Evolutionary conservation across 2,797 vertebrate genomes (phyloP).

Genomic region (Myiotriccus ornatus): DNA sequence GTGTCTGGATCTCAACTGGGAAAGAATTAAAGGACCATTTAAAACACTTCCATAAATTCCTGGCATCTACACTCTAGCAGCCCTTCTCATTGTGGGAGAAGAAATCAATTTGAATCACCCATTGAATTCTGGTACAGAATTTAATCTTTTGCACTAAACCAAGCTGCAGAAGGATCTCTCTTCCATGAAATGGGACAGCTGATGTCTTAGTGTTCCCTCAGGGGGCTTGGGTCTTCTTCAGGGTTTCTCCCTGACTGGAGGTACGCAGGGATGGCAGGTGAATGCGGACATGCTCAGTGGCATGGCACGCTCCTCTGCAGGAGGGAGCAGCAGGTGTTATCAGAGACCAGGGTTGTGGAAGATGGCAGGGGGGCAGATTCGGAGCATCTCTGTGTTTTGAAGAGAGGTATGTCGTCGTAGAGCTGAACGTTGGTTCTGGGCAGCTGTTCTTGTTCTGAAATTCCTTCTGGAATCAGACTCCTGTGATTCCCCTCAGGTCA

Average conservation of each 20-base stretch:
- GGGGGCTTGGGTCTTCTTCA: background rate
- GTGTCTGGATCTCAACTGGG: background rate
- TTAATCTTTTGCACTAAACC: background rate
- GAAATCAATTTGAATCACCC: background rate
- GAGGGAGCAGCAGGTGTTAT: background rate
- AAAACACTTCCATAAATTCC: background rate
- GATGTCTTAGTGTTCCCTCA: background rate
- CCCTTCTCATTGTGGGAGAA: background rate
- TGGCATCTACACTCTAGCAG: background rate
- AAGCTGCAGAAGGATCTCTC: background rate
- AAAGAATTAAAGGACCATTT: background rate
- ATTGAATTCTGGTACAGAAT: background rate
- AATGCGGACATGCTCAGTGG: background rate
- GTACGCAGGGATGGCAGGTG: background rate
- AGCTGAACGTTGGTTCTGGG: background rate
- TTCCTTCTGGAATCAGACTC: background rate
- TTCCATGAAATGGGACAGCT: background rate
- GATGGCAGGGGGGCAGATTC: background rate
- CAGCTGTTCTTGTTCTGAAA: background rate
- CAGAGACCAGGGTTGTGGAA: background rate
- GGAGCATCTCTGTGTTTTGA: background rate
- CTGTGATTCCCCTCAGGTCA: rapidly evolving
- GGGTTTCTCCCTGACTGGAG: background rate
- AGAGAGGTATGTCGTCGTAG: background rate
- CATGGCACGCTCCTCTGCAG: background rate